Base-by-base conservation (phyloP, 1,140 invertebrate species). In the Drosophila lacteicornis region DNA sequence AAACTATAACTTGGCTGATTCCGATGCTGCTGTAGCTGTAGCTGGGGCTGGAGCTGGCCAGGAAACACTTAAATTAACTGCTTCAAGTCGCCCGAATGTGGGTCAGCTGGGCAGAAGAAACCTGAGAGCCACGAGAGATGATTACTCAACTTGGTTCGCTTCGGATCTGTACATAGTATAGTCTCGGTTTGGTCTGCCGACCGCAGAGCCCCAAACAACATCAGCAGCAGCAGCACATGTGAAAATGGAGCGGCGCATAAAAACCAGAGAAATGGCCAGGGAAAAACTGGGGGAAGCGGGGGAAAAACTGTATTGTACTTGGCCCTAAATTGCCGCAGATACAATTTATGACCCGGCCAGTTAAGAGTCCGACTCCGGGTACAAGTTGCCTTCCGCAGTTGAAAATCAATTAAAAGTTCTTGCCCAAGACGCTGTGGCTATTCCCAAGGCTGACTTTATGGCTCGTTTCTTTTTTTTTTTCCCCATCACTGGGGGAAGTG, bases 11-110 rank as follows among this genome's bases (percentile, higher is more conserved):
- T 88, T 71, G 80, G 80, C 43, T 47, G 68, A 46, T 57, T 57
- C 51, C 22, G 51, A 22, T 30, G 27, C 27, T 30, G 27, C 27
- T 30, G 27, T 30, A 30, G 27, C 27, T 6, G 27, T 27, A 27
- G 27, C 27, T 30, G 27, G 27, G 38, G 69, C 45, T 30, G 27
- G 27, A 47, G 69, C 45, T 51, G 75, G 76, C 77, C 84, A 90
- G 85, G 84, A 88, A 88, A 81, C 84, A 88, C 84, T 88, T 88
- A 90, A 88, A 88, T 88, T 88, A 88, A 84, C 84, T 88, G 78
- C 74, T 58, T 74, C 65, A 62, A 56, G 71, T 77, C 59, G 68
- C 53, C 36, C 73, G 66, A 75, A 88, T 88, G 85, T 88, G 81
- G 84, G 84, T 88, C 84, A 88, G 69, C 73, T 81, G 61, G 85